Evolutionary conservation across 2,888 invertebrate species (phyloP).

Genomic region (Idaea dimidiata): DNA sequence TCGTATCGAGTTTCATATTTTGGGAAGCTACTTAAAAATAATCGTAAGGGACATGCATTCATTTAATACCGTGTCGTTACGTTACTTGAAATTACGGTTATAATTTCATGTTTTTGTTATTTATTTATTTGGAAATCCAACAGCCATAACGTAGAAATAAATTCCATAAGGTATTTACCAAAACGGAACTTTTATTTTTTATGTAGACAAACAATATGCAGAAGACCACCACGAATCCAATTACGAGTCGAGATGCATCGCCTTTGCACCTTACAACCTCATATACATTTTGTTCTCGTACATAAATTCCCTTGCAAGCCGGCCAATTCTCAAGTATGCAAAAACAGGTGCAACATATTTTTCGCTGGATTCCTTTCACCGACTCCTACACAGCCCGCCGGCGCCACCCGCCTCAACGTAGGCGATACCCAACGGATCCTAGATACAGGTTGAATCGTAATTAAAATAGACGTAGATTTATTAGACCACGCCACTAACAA

Average conservation of each 20-base stretch:
- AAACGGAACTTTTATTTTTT: not conserved
- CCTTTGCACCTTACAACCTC: not conserved
- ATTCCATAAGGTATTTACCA: not conserved
- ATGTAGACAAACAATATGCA: not conserved
- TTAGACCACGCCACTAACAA: slow-evolving; percentile 17
- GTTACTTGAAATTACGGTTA: not conserved
- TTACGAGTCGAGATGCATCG: not conserved
- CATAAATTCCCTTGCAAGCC: not conserved
- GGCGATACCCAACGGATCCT: slow-evolving; percentile 49
- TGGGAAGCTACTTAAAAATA: not conserved
- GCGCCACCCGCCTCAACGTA: slow-evolving; percentile 25
- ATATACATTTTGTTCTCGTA: not conserved
- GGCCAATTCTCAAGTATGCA: not conserved
- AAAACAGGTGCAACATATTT: slow-evolving; percentile 20
- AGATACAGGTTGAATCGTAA: slow-evolving; percentile 44
- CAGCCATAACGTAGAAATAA: not conserved
- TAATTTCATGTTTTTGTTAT: no score
- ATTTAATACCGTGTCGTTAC: not conserved
- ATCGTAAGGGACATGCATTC: not conserved
- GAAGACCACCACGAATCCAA: not conserved
- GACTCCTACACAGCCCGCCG: slow-evolving; percentile 24
- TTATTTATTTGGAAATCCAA: no score
- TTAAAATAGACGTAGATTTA: slow-evolving; percentile 51
- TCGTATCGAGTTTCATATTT: not conserved
- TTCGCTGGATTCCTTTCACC: slow-evolving; percentile 28